phyloP scores from a whole-genome alignment of 2,797 vertebrate genomes.

The Malacoctenus gilli region DNA sequence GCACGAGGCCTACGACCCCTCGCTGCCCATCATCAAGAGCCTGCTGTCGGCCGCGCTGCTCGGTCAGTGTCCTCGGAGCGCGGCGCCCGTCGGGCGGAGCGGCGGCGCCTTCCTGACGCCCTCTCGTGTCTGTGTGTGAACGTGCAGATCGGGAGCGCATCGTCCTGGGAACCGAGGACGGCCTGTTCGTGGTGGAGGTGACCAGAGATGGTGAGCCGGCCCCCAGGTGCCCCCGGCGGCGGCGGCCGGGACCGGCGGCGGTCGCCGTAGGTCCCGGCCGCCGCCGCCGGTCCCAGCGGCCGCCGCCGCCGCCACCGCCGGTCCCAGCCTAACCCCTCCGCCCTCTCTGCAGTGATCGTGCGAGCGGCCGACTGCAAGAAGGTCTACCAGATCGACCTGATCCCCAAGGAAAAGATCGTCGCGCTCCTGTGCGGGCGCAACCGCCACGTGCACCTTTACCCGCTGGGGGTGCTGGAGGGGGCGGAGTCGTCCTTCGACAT shows the following conservation, averaged over 20 bases:
- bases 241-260: no score
- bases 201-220: conserved; percentile 91
- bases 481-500: conserved; percentile 86
- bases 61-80: conserved; percentile 84
- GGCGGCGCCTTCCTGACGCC: neutral
- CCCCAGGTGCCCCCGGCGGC: no score
- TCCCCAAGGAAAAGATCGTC: conserved; percentile 89
- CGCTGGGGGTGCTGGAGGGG: conserved; percentile 91
- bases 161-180: conserved; percentile 93
- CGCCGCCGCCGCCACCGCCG: no score
- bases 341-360: conserved; percentile 89
- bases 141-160: conserved; percentile 91
- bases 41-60: conserved; percentile 88
- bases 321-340: no score
- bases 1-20: conserved; percentile 94
- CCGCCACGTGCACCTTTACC: conserved; percentile 91
- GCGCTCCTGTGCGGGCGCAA: conserved; percentile 91
- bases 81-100: no score
- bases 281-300: no score
- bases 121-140: neutral
- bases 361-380: conserved; percentile 95
- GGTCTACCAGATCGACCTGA: conserved; percentile 91
- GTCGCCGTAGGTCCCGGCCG: no score
- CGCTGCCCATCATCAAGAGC: conserved; percentile 92
- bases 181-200: conserved; percentile 93